phyloP scores from a whole-genome alignment of 2,113 vertebrate genomes.

The Sterrhoptilus dennistouni region DNA sequence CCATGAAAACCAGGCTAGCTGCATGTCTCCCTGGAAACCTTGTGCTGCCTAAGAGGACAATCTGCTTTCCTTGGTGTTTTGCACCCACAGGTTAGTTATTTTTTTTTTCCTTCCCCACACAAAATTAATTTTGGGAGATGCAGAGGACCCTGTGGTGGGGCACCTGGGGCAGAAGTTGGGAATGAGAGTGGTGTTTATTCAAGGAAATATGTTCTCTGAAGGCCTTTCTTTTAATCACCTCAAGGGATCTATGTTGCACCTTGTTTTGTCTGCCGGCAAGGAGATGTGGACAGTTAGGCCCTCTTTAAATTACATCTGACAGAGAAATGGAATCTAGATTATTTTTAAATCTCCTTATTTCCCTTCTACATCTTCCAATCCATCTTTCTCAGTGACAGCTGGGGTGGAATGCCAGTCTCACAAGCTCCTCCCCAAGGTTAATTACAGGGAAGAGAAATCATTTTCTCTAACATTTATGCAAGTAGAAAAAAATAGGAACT shows the following conservation, averaged over 20 bases:
- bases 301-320: not conserved
- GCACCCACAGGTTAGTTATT: not conserved
- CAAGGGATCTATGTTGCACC: not conserved
- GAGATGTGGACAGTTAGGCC: not conserved
- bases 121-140: not conserved
- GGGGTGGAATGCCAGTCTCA: not conserved
- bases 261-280: conserved; percentile 9
- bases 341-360: conserved; percentile 9
- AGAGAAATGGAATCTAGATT: not conserved
- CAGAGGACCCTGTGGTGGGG: not conserved
- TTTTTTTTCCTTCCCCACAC: not conserved
- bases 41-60: accelerated
- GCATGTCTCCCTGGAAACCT: not conserved
- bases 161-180: accelerated
- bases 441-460: not conserved
- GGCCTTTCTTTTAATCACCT: not conserved
- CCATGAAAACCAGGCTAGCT: not conserved
- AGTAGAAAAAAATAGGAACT: not conserved
- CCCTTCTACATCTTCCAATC: not conserved
- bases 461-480: not conserved
- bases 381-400: not conserved
- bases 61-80: not conserved
- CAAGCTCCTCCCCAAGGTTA: not conserved
- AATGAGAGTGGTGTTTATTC: not conserved
- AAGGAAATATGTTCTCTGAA: not conserved